Conservation (phyloP, 2,888 invertebrate genomes). For the Atrina japonica region DNA sequence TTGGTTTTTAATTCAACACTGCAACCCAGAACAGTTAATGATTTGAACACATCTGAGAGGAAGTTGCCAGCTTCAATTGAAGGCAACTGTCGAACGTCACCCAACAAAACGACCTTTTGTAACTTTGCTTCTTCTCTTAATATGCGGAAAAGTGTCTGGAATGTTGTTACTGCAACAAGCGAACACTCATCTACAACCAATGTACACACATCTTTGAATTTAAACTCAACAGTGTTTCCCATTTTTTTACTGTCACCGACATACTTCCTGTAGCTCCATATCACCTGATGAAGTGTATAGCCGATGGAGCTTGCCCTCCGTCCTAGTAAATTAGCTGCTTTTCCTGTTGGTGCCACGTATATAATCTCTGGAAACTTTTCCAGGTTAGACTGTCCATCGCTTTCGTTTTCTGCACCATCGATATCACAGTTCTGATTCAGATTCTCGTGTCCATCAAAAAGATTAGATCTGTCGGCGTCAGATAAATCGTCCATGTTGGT, state of each 20-base stretch:
- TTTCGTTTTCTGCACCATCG: slow-evolving; percentile 16
- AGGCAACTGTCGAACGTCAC: slow-evolving; percentile 75
- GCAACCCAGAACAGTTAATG: slow-evolving; percentile 53
- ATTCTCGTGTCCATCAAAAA: no score
- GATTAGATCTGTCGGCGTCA: no score
- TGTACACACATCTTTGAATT: slow-evolving; percentile 55
- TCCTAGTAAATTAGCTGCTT: slow-evolving; percentile 75
- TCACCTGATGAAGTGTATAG: slow-evolving; percentile 72
- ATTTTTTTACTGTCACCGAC: slow-evolving; percentile 25
- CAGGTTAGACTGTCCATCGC: slow-evolving; percentile 14
- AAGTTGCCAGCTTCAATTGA: slow-evolving; percentile 77
- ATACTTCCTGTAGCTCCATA: slow-evolving; percentile 52
- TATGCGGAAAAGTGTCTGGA: slow-evolving; percentile 65
- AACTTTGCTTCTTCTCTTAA: slow-evolving; percentile 62
- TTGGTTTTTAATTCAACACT: slow-evolving; percentile 69
- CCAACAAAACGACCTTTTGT: slow-evolving; percentile 69
- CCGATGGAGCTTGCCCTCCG: slow-evolving; percentile 63
- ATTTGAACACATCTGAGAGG: slow-evolving; percentile 64
- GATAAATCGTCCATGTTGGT: no score
- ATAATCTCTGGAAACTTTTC: slow-evolving; percentile 46
- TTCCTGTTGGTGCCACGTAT: slow-evolving; percentile 75
- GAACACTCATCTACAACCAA: slow-evolving; percentile 77
- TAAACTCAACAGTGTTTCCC: slow-evolving; percentile 52
- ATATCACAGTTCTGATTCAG: not conserved
- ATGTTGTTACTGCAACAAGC: slow-evolving; percentile 70